A percentile compares a stretch with the other conserved stretches of the same genome.
Conservation (phyloP, 2,797 vertebrate genomes). For the Coendou prehensilis region DNA sequence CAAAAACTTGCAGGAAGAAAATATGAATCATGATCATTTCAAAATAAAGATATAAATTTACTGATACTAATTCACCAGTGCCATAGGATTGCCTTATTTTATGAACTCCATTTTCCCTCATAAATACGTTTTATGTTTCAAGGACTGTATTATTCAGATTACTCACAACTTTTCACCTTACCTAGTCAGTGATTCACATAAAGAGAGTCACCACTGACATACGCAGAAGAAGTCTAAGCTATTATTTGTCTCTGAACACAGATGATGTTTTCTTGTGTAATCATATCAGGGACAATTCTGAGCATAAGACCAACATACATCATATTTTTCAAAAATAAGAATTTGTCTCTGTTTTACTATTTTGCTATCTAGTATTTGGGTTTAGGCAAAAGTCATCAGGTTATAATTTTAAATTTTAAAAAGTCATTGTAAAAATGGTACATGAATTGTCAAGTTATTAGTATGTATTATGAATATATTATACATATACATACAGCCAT, state of each 20-base stretch:
- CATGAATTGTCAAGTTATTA: not conserved
- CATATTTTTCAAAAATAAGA: not conserved
- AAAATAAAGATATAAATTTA: not conserved
- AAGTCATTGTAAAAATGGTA: not conserved
- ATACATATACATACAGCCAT: not conserved
- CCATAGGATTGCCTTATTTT: not conserved
- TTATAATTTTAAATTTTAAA: slow-evolving; percentile 13
- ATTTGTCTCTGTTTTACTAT: slow-evolving; percentile 39
- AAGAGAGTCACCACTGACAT: not conserved
- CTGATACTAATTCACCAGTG: not conserved
- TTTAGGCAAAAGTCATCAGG: not conserved
- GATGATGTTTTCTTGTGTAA: not conserved
- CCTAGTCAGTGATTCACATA: slow-evolving; percentile 4
- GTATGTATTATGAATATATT: not conserved
- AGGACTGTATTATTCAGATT: slow-evolving; percentile 37
- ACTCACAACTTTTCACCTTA: not conserved
- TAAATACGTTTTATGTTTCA: not conserved
- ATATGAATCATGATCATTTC: not conserved
- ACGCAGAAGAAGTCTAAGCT: not conserved
- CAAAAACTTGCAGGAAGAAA: slow-evolving; percentile 39
- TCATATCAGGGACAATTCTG: not conserved
- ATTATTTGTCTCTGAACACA: not conserved
- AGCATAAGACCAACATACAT: not conserved
- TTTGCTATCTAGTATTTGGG: not conserved
- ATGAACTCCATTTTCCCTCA: slow-evolving; percentile 18